Evolutionary conservation across 92 coral and sea anemone genomes (phyloP), one percentile per base, ranked within the genome.

Genomic region (Zoanthus solanderi): DNA sequence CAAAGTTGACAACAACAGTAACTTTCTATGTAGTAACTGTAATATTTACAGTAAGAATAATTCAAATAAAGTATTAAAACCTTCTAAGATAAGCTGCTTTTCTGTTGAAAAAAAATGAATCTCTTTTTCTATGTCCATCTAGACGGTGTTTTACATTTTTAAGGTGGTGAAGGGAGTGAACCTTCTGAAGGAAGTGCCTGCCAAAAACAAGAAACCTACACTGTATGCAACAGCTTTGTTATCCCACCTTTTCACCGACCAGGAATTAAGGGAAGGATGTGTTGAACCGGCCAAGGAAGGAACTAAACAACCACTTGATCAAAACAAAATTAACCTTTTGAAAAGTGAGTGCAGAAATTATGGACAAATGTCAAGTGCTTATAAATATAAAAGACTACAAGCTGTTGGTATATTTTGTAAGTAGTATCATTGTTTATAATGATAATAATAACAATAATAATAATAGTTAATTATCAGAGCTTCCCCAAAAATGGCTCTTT

Each of bases 211-310:
- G 77, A 92, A 86, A 74, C 92, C 88, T 16, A 86, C 71, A 31
- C 75, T 89, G 42, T 92, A 89, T 86, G 92, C 94, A 52, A 85
- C 92, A 31, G 50, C 85, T 54, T 81, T 92, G 30, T 79, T 92
- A 15, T 83, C 87, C 28, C 90, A 83, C 48, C 84, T 88, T n/a
- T 92, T 92, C 86, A 80, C 90, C 1, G 88, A 92, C 37, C 88
- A 92, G 15, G 94, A 92, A 73, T 89, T 89, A 90, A 85, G 94
- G 42, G 68, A 45, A 28, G 94, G 92, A 46, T 76, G 87, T 56
- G 90, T 88, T 4, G 94, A 92, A 77, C 92, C 94, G 12, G 72
- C 72, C 72, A 76, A 69, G 16, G 92, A 92, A 28, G 83, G 86
- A 12, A 53, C 71, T 31, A 92, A 92, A 57, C 5, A 14, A 12